Conservation (phyloP, 1,140 invertebrate species). For the Musca vetustissima region DNA sequence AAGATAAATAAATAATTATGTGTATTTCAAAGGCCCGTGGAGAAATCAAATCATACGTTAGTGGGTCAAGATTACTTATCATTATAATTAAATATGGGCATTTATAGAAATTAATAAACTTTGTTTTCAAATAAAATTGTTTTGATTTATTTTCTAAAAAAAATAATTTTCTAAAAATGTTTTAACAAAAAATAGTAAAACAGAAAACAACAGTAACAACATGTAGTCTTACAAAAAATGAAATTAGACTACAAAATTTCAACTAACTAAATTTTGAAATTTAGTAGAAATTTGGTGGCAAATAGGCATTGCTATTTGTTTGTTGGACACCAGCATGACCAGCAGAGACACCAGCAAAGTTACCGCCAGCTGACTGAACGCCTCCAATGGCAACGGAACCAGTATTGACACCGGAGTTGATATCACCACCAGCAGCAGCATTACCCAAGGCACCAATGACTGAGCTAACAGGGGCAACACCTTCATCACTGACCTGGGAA, state of each 20-base stretch:
- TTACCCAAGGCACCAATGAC: conserved; percentile 49
- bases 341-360: conserved; percentile 27
- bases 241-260: conserved; percentile 17
- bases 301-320: conserved; percentile 43
- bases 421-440: conserved; percentile 25
- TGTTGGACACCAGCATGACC: conserved; percentile 28
- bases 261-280: conserved; percentile 20
- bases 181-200: conserved; percentile 15
- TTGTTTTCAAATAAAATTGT: not conserved
- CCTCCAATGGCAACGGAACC: conserved; percentile 13
- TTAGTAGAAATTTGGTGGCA: conserved; percentile 51
- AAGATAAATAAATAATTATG: too few species aligned
- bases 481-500: conserved; percentile 51
- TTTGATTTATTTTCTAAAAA: conserved; percentile 7
- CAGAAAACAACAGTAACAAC: conserved; percentile 25
- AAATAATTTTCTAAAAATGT: too few species aligned
- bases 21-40: too few species aligned
- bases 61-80: too few species aligned
- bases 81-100: too few species aligned
- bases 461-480: conserved; percentile 50
- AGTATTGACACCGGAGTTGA: conserved; percentile 21
- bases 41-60: too few species aligned
- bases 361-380: not conserved
- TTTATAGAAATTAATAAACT: not conserved
- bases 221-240: conserved; percentile 3